phyloP scores from a whole-genome alignment of 2,888 invertebrate species.

The Leptinotarsa tumamoca region DNA sequence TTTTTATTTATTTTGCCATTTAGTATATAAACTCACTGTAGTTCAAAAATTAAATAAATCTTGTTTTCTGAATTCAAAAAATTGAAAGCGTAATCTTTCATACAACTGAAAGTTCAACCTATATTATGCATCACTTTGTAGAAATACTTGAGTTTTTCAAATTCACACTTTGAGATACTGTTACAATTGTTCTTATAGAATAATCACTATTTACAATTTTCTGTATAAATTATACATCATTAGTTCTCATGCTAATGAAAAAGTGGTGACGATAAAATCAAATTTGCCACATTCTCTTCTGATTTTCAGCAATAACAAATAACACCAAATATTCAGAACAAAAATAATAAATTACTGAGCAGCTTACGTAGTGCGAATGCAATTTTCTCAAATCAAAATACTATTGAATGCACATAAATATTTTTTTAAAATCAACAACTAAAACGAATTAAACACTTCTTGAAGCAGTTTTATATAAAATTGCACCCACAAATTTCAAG shows the following conservation, averaged over 20 bases:
- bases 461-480: conserved; percentile 26
- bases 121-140: conserved; percentile 23
- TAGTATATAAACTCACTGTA: conserved; percentile 23
- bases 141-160: conserved; percentile 21
- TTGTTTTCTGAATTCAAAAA: background rate
- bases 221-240: conserved; percentile 28
- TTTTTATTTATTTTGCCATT: conserved; percentile 27
- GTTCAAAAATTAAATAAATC: conserved; percentile 26
- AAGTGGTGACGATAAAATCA: conserved; percentile 5
- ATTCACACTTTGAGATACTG: conserved; percentile 21
- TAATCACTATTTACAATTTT: conserved; percentile 40
- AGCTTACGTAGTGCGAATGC: conserved; percentile 26
- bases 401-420: conserved; percentile 31
- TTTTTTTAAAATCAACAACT: conserved; percentile 17
- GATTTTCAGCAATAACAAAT: conserved; percentile 29
- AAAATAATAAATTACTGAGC: conserved; percentile 4
- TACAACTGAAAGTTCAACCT: conserved; percentile 19
- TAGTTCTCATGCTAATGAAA: conserved; percentile 22
- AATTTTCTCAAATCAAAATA: conserved; percentile 26
- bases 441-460: conserved; percentile 18
- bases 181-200: conserved; percentile 25
- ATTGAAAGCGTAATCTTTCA: conserved; percentile 8
- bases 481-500: conserved; percentile 28
- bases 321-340: conserved; percentile 10
- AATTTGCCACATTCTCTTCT: conserved; percentile 17